Base-by-base conservation (phyloP, 2,888 invertebrate species). In the Lepidochitona cinerea region DNA sequence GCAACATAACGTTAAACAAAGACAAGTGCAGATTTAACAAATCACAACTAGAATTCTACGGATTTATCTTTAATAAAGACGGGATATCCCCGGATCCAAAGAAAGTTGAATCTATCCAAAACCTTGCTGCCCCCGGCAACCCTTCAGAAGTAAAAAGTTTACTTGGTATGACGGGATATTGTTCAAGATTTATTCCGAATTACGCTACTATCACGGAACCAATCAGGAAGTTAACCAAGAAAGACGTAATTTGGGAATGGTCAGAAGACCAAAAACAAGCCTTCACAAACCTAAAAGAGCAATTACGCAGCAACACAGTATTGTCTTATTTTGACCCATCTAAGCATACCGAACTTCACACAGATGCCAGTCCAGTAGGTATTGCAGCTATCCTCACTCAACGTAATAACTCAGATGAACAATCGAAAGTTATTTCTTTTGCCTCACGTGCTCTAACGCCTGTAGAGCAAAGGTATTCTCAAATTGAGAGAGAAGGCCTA, bases 11-110 rank as follows among this genome's bases (percentile, higher is more conserved):
- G 18, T 67, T 74, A 5, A 77, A 77, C 70, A 37, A 26, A 33
- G 32, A 26, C 35, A 77, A 77, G 52, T 77, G 76, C 37, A 23
- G 36, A 35, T 77, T 77, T 41, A 68, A 37, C 29, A 1, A 65
- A 35, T 9, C 59, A 12, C 32, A 35, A 35, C 37, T 68, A 12
- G 36, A 36, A 26, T 73, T 73, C 37, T 59, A 35, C 6, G 59
- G 69, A 14, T 52, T 32, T 37, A 41, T 73, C 9, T 73, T 73
- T 29, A 52, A 35, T 18, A 23, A 32, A 23, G 52, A 33, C 32
- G 52, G 71, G 14, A 71, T 71, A 67, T 49, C 37, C 6, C 65
- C 71, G 23, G 49, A 66, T 66, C 49, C 66, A 14, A 49, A 41
- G 26, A 71, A 71, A 35, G 54, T 73, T 1, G 26, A 68, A 49